A percentile compares a stretch with the other conserved stretches of the same genome.
These are phyloP conservation scores for Eciton burchellii DNA, from an alignment of 1,140 invertebrate species.

Conservation along the genomic window DNA sequence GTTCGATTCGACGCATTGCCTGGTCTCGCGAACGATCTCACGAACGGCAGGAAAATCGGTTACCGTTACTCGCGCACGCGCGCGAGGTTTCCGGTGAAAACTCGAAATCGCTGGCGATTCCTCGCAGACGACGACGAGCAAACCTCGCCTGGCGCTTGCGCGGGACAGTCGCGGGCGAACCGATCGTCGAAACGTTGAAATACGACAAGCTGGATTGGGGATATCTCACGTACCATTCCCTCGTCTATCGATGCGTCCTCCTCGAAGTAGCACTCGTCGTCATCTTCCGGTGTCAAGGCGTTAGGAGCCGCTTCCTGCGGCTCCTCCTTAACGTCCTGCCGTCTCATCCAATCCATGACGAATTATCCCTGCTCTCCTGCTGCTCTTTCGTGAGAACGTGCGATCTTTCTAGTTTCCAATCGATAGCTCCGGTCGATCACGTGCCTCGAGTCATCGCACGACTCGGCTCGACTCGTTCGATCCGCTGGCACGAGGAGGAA, in stretches of 20 bases:
- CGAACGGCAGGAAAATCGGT: too few relatives aligned
- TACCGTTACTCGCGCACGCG: background rate
- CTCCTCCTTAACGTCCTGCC: slow-evolving; percentile 78
- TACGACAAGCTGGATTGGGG: background rate
- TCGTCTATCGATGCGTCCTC: slow-evolving; percentile 82
- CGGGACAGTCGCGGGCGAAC: background rate
- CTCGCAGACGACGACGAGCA: background rate
- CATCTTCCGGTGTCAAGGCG: slow-evolving; percentile 76
- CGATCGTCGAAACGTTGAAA: background rate
- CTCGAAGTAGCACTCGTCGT: slow-evolving; percentile 80
- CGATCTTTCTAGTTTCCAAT: background rate
- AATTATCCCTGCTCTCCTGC: background rate
- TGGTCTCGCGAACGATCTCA: too few relatives aligned
- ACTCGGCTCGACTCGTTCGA: slow-evolving; percentile 10
- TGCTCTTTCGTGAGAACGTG: background rate
- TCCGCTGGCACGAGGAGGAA: background rate
- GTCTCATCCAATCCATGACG: slow-evolving; percentile 80
- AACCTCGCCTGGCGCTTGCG: too few relatives aligned
- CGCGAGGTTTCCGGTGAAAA: too few relatives aligned
- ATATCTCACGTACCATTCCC: slow-evolving; percentile 81
- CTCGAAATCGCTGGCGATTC: background rate
- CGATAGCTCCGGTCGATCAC: slow-evolving; percentile 54
- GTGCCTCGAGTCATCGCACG: slow-evolving; percentile 58
- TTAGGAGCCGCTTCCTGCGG: slow-evolving; percentile 72
- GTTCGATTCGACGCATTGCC: background rate